Conservation (phyloP, 2,113 vertebrate genomes). For the Copsychus sechellarum region DNA sequence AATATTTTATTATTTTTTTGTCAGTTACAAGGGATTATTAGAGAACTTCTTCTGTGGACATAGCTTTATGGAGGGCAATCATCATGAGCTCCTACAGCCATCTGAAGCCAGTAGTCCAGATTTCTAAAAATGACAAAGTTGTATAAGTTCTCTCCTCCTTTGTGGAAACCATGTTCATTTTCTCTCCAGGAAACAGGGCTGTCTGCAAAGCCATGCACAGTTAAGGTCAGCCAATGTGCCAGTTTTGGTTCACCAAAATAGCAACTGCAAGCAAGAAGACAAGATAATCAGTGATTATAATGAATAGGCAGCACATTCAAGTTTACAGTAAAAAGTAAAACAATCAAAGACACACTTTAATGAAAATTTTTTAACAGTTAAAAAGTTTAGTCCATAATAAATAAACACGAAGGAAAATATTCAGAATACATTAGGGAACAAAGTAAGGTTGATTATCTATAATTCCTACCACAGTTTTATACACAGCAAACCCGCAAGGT, state of each 20-base stretch:
- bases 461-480: neutral
- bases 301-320: neutral
- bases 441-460: neutral
- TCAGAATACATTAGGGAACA: neutral
- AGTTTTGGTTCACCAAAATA: conserved; percentile 80
- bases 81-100: conserved; percentile 84
- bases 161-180: conserved; percentile 83
- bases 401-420: neutral
- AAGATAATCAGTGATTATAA: neutral
- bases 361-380: neutral
- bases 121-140: conserved; percentile 86
- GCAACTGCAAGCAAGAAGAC: conserved; percentile 69
- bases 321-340: neutral
- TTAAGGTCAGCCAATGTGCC: conserved; percentile 81
- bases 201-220: conserved; percentile 89
- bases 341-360: neutral
- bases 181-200: conserved; percentile 88
- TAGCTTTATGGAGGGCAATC: conserved; percentile 80
- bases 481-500: neutral
- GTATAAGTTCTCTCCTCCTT: conserved; percentile 90
- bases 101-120: conserved; percentile 86
- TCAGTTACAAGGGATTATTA: neutral
- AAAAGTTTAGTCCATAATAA: neutral
- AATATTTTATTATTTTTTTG: neutral
- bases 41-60: neutral